These are phyloP conservation scores for Isaurus tuberculatus DNA, from an alignment of 92 coral and sea anemone genomes.

Conservation along the genomic window DNA sequence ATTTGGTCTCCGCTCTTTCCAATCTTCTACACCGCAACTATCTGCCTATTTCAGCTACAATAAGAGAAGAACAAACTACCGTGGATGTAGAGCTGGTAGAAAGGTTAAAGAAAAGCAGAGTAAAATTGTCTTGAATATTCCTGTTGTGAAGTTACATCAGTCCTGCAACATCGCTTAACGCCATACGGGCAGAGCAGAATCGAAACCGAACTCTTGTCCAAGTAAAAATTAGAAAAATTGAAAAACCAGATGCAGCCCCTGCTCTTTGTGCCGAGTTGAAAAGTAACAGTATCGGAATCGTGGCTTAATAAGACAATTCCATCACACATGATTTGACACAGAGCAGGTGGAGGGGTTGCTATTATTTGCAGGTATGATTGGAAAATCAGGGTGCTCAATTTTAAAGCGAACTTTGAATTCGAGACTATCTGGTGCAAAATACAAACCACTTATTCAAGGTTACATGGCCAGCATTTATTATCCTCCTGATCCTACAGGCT, in stretches of 20 bases:
- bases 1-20: no score
- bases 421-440: slow-evolving; percentile 34
- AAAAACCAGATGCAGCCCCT: neutral
- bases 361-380: slow-evolving; percentile 42
- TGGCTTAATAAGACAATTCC: slow-evolving; percentile 41
- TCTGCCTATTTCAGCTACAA: neutral
- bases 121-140: neutral
- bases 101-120: neutral
- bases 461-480: no score
- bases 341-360: slow-evolving; percentile 47
- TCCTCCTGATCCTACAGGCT: no score
- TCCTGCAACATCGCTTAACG: neutral
- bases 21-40: no score
- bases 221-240: neutral
- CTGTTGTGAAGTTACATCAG: neutral
- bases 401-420: slow-evolving; percentile 41
- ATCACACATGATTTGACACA: slow-evolving; percentile 28
- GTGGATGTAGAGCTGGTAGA: neutral
- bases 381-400: slow-evolving; percentile 21
- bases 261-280: slow-evolving; percentile 14
- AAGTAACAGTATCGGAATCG: slow-evolving; percentile 40
- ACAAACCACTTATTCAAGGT: slow-evolving; percentile 15
- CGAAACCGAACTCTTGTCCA: neutral
- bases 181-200: neutral
- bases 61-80: neutral